Percentiles rank a stretch among this genome's conserved stretches.
Conservation (phyloP, 2,888 invertebrate species). For the Drosophila limbata region DNA sequence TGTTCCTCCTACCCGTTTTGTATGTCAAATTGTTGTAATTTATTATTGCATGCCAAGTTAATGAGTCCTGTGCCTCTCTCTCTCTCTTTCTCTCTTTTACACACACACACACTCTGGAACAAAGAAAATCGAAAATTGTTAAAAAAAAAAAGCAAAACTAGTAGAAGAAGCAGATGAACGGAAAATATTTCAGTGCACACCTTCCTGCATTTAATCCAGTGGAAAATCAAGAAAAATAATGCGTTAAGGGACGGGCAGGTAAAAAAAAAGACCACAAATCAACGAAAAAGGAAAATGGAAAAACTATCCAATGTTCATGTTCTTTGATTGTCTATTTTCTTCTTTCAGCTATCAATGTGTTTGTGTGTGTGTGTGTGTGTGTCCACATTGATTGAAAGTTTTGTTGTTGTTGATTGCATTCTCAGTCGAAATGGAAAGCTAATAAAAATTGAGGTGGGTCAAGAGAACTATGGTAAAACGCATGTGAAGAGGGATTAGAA, state of each 20-base stretch:
- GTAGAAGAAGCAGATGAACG: constrained; percentile 20
- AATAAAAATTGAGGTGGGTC: constrained; percentile 66
- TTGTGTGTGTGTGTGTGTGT: constrained; percentile 29
- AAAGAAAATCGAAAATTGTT: constrained; percentile 39
- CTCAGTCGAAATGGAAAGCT: constrained; percentile 62
- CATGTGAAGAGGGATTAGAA: constrained; percentile 4
- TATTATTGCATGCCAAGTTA: constrained; percentile 79
- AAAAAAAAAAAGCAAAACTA: neutral
- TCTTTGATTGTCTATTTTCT: constrained; percentile 47
- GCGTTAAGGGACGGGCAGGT: constrained; percentile 56
- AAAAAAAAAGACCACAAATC: constrained; percentile 28
- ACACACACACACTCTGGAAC: constrained; percentile 21
- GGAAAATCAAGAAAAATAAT: constrained; percentile 76
- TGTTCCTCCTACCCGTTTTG: constrained; percentile 7
- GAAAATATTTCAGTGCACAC: constrained; percentile 66
- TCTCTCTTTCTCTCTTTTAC: neutral
- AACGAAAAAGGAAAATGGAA: constrained; percentile 6
- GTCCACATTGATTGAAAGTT: constrained; percentile 49
- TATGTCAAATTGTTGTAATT: constrained; percentile 76
- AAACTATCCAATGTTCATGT: constrained; percentile 46
- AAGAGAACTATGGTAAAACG: constrained; percentile 36
- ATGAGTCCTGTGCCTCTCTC: constrained; percentile 53
- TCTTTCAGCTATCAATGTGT: constrained; percentile 19
- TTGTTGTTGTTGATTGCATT: constrained; percentile 41
- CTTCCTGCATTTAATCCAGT: constrained; percentile 69